phyloP scores from a whole-genome alignment of 2,888 invertebrate genomes.

The Rambutsinella grinnellia region DNA sequence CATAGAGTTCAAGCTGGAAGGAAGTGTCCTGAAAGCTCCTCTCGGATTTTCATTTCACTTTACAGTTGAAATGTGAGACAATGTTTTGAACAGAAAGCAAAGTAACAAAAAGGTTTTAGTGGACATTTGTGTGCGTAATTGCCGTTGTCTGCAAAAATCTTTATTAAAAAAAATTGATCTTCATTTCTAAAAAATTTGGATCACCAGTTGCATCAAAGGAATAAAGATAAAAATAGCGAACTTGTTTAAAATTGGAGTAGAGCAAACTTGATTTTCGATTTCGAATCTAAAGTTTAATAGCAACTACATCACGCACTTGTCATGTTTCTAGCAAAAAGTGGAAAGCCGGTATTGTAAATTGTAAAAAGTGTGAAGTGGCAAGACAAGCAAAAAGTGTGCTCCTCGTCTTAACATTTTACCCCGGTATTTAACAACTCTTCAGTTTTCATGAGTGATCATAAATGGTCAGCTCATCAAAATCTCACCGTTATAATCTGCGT shows the following conservation, averaged over 20 bases:
- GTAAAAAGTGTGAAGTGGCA: neutral
- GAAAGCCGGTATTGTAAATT: neutral
- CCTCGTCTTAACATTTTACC: neutral
- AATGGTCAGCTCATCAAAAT: too few species aligned
- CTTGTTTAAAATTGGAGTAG: neutral
- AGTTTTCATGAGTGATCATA: too few species aligned
- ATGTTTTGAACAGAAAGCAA: too few species aligned
- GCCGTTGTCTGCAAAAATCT: neutral
- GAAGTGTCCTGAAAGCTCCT: neutral
- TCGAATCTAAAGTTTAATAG: neutral
- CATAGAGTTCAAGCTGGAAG: neutral
- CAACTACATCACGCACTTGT: neutral
- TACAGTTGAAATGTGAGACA: too few species aligned
- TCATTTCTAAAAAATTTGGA: neutral
- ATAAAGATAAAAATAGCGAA: neutral
- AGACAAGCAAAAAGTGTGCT: neutral
- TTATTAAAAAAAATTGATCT: neutral
- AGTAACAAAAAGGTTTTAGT: too few species aligned
- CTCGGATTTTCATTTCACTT: neutral
- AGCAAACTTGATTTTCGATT: constrained; percentile 2
- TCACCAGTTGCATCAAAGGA: constrained; percentile 16
- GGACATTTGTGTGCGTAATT: too few species aligned
- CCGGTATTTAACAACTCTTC: neutral
- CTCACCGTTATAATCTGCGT: too few species aligned
- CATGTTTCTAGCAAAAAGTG: neutral